Evolutionary conservation across 2,113 vertebrate species (phyloP).

Genomic region (Strix uralensis): DNA sequence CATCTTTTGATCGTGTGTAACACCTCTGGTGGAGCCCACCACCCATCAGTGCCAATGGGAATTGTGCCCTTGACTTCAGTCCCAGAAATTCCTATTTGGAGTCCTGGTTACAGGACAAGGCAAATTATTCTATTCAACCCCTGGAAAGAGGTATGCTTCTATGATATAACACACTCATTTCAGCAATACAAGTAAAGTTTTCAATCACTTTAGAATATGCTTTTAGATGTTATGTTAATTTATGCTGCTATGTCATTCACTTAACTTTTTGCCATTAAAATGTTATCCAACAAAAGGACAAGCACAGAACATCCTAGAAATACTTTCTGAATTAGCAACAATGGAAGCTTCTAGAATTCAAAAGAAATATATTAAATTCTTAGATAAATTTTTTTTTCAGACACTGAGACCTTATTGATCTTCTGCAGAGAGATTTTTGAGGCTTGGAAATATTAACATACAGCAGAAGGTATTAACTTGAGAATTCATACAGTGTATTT

Average conservation of each 20-base stretch:
- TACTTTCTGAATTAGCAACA: neutral
- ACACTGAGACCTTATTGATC: neutral
- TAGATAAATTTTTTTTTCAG: neutral
- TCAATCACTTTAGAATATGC: neutral
- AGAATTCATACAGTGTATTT: neutral
- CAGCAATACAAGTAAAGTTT: neutral
- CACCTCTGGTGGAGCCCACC: accelerated
- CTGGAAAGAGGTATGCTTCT: neutral
- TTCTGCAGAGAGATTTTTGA: neutral
- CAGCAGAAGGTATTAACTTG: neutral
- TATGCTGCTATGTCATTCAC: neutral
- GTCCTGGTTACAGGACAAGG: neutral
- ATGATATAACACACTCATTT: neutral
- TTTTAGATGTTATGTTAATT: neutral
- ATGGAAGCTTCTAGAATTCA: neutral
- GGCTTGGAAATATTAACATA: neutral
- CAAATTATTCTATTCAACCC: neutral
- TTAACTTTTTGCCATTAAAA: neutral
- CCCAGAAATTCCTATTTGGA: neutral
- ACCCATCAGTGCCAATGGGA: neutral
- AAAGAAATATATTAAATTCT: neutral
- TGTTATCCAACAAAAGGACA: neutral
- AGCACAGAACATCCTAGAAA: neutral
- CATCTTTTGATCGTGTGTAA: neutral
- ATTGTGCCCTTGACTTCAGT: neutral